Evolutionary conservation across 2,888 invertebrate species (phyloP).

Genomic region (Cheilosia vernalis): DNA sequence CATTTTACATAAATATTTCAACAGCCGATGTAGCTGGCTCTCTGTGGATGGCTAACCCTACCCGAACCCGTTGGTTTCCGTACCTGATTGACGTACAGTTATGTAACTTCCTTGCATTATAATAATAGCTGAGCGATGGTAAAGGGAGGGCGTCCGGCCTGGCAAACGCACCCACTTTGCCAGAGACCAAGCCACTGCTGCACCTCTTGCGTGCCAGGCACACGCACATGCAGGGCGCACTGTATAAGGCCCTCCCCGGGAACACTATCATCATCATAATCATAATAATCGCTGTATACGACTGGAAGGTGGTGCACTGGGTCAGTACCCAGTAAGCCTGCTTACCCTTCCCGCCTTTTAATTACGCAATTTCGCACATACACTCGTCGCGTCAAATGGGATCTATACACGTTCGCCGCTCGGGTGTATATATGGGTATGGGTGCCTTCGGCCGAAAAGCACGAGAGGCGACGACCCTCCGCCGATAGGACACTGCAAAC

Average conservation of each 20-base stretch:
- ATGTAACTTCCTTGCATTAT: conserved; percentile 75
- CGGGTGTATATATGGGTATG: conserved; percentile 11
- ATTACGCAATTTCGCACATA: conserved; percentile 69
- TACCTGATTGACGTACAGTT: conserved; percentile 75
- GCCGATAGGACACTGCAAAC: conserved; percentile 36
- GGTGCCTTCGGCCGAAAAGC: conserved; percentile 62
- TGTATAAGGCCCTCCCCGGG: conserved; percentile 57
- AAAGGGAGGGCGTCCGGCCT: conserved; percentile 18
- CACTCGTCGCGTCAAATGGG: conserved; percentile 1
- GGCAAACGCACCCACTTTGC: conserved; percentile 67
- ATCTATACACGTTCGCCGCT: conserved; percentile 15
- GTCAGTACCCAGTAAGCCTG: conserved; percentile 41
- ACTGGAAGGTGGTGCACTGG: conserved; percentile 46
- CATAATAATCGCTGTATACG: conserved; percentile 67
- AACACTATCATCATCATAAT: conserved; percentile 73
- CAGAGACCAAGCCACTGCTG: conserved; percentile 45
- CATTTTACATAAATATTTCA: conserved; percentile 72
- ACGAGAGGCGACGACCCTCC: conserved; percentile 35
- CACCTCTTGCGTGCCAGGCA: conserved; percentile 65
- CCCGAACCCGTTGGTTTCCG: conserved; percentile 62
- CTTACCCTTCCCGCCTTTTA: conserved; percentile 69
- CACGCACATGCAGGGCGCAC: conserved; percentile 49
- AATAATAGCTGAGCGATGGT: conserved; percentile 52
- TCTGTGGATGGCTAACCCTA: conserved; percentile 24
- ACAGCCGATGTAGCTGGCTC: conserved; percentile 45